Conservation (phyloP, 2,888 invertebrate species). For the Deilephila porcellus region DNA sequence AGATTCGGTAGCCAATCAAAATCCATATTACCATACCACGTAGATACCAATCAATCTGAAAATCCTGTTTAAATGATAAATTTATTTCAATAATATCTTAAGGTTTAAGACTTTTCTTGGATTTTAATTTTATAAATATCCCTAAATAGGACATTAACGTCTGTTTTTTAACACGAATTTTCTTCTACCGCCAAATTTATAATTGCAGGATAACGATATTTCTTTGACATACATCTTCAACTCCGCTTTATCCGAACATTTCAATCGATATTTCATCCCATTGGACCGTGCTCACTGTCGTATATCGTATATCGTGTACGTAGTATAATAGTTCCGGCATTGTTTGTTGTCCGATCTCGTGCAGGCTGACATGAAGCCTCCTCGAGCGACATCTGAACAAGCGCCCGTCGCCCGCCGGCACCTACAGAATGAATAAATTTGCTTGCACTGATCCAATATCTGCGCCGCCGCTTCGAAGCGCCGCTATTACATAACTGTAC, state of each 20-base stretch:
- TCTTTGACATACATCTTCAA: too few relatives aligned
- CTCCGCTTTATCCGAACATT: too few relatives aligned
- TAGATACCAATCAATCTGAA: not conserved
- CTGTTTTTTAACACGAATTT: too few relatives aligned
- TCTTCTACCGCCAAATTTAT: too few relatives aligned
- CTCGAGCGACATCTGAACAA: not conserved
- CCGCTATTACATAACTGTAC: not conserved
- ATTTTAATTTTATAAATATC: not conserved
- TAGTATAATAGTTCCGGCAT: not conserved
- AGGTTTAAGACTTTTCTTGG: not conserved
- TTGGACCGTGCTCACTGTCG: too few relatives aligned
- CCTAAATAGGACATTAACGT: too few relatives aligned
- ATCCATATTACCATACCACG: not conserved
- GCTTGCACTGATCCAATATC: not conserved
- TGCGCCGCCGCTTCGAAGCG: constrained; percentile 1
- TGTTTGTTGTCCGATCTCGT: not conserved
- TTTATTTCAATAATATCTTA: not conserved
- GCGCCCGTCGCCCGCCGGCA: not conserved
- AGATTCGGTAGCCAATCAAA: not conserved
- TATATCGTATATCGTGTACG: not conserved
- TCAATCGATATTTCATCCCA: too few relatives aligned
- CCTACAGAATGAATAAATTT: not conserved
- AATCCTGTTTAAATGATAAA: not conserved
- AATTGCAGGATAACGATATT: too few relatives aligned
- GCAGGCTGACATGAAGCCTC: not conserved